Conservation (phyloP, 2,113 vertebrate species). For the Casuarius casuarius region DNA sequence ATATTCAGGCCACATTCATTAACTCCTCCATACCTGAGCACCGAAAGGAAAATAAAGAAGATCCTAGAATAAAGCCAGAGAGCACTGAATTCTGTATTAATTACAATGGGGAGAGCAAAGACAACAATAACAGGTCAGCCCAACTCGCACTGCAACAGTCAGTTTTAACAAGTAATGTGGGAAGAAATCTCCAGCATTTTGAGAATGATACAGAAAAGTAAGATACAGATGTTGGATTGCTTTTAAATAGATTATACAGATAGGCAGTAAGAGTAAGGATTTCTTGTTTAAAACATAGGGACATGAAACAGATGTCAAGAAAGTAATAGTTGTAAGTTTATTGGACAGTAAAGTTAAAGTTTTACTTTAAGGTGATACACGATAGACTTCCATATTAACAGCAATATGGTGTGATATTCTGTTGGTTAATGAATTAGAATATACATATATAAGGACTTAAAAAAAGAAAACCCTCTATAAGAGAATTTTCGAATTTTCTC, state of each 20-base stretch:
- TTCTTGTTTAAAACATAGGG: background rate
- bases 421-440: background rate
- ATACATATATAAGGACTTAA: background rate
- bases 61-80: conserved; percentile 8
- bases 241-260: background rate
- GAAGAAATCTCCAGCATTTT: conserved; percentile 16
- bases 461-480: background rate
- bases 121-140: background rate
- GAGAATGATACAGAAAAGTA: conserved; percentile 56
- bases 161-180: background rate
- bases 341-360: background rate
- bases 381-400: background rate
- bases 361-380: background rate
- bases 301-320: background rate
- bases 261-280: background rate
- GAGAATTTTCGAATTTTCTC: background rate
- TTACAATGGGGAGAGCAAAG: conserved; percentile 19
- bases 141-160: background rate
- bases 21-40: conserved; percentile 37
- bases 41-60: conserved; percentile 42
- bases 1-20: conserved; percentile 23
- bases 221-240: background rate
- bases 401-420: background rate
- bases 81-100: conserved; percentile 27
- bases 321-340: background rate